Evolutionary conservation across 2,113 vertebrate species (phyloP), one percentile per base, ranked within the genome.

Genomic region (Bos javanicus): DNA sequence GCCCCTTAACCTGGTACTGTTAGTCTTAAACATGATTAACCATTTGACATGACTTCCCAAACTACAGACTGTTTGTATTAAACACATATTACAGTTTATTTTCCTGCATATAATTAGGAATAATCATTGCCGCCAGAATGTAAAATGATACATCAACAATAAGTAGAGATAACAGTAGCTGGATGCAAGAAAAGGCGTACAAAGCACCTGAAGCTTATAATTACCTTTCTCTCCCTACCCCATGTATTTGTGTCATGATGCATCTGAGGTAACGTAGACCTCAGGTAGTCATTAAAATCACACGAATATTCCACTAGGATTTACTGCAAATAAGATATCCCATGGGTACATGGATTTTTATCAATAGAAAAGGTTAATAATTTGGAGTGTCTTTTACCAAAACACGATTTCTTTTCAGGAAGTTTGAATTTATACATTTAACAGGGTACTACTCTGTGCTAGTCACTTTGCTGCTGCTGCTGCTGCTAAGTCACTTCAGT

Each of bases 31-130:
- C 36, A 52, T 7, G 71, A 85, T 97, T 87, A 96, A 96, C 87
- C 64, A 94, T 80, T 95, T 97, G 93, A 97, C 48, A 90, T 62
- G 78, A 96, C 57, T 90, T 85, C 25, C 14, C 33, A 91, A 95
- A 82, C 95, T 90, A 96, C 76, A 93, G 89, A 95, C 36, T 97
- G 74, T 97, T 94, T 93, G 89, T 81, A 97, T 97, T 97, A 98
- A 97, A 97, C 59, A 95, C 54, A 92, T 81, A 95, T 93, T 95
- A 90, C 17, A 46, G 95, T 97, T 97, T 97, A 97, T 98, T 97
- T 98, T 97, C 87, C 43, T 64, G n/a, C 94, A 85, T 96, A 52
- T 96, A 95, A 97, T 97, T 97, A 97, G 74, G 43, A 97, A 92
- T 93, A 95, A 97, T 96, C 90, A 86, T 93, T 92, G 91, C 90